Percentiles rank a stretch among this genome's conserved stretches.
These are phyloP conservation scores for Larimichthys polyactis DNA, from an alignment of 2,113 vertebrate species.

Conservation along the genomic window DNA sequence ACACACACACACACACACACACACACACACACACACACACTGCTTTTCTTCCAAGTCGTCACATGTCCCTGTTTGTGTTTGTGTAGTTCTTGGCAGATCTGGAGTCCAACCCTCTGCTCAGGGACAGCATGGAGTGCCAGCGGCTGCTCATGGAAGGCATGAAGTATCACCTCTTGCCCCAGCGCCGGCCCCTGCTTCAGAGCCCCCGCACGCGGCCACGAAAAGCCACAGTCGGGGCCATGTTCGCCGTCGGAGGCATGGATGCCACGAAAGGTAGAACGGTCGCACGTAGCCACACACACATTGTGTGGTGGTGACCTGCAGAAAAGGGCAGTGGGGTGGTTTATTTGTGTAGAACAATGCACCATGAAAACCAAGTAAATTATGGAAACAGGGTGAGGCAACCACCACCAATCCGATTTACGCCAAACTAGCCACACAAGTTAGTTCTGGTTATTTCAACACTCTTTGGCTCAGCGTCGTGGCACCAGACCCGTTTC, in stretches of 20 bases:
- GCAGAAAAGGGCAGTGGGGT: too few species aligned
- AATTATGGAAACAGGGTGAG: too few species aligned
- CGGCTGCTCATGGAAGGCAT: slow-evolving; percentile 98
- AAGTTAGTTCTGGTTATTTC: too few species aligned
- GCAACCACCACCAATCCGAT: too few species aligned
- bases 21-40: background rate
- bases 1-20: too few species aligned
- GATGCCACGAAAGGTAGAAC: slow-evolving; percentile 92
- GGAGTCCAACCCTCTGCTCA: slow-evolving; percentile 93
- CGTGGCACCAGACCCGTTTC: too few species aligned
- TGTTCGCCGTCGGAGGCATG: slow-evolving; percentile 98
- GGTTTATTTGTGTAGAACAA: too few species aligned
- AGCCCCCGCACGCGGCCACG: slow-evolving; percentile 96
- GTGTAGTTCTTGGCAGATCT: slow-evolving; percentile 95
- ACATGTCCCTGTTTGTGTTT: slow-evolving; percentile 23
- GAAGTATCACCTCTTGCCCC: slow-evolving; percentile 98
- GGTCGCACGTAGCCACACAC: background rate
- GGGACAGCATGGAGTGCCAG: slow-evolving; percentile 97
- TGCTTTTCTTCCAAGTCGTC: slow-evolving; percentile 32
- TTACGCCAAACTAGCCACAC: too few species aligned
- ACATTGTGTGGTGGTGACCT: too few species aligned
- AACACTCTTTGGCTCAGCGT: too few species aligned
- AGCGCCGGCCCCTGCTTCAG: slow-evolving; percentile 93
- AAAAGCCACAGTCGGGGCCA: slow-evolving; percentile 95
- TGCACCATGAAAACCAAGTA: too few species aligned